These are phyloP conservation scores for Ephialtes manifestator DNA, from an alignment of 2,888 invertebrate species.

Conservation along the genomic window DNA sequence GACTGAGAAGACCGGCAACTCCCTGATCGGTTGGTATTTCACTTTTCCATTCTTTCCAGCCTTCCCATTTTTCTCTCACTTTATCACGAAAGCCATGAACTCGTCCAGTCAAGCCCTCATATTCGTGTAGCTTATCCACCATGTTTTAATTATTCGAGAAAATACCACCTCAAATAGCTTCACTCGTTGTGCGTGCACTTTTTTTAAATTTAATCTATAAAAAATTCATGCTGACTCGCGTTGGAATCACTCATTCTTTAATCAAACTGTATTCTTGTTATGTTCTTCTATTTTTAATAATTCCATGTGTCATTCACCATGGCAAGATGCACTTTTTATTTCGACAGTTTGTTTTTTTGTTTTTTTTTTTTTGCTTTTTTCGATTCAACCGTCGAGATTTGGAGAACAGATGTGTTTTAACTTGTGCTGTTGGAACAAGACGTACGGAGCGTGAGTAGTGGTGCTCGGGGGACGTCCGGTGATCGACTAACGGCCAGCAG, in stretches of 20 bases:
- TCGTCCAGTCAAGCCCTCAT: constrained; percentile 92
- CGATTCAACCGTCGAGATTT: not conserved
- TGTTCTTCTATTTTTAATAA: not conserved
- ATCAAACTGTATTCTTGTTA: not conserved
- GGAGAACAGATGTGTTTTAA: not conserved
- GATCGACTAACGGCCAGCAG: constrained; percentile 65
- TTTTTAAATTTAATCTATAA: not conserved
- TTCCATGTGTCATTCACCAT: constrained; percentile 14
- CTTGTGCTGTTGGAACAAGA: constrained; percentile 18
- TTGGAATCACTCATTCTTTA: constrained; percentile 3
- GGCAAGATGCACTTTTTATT: constrained; percentile 15
- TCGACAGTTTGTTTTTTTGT: not conserved
- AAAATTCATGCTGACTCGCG: constrained; percentile 2
- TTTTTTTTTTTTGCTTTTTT: not conserved
- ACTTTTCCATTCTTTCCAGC: constrained; percentile 88
- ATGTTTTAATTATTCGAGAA: constrained; percentile 74
- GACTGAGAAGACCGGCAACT: constrained; percentile 78
- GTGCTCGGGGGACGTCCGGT: constrained; percentile 68
- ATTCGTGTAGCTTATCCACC: constrained; percentile 93
- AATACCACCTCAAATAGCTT: not conserved
- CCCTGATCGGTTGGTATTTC: constrained; percentile 82
- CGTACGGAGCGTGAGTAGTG: constrained; percentile 25
- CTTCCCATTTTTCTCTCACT: constrained; percentile 88
- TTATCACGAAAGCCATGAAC: constrained; percentile 90
- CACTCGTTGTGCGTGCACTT: constrained; percentile 36